Conservation (phyloP, 2,888 invertebrate genomes). For the Melinopterus prodromus region DNA sequence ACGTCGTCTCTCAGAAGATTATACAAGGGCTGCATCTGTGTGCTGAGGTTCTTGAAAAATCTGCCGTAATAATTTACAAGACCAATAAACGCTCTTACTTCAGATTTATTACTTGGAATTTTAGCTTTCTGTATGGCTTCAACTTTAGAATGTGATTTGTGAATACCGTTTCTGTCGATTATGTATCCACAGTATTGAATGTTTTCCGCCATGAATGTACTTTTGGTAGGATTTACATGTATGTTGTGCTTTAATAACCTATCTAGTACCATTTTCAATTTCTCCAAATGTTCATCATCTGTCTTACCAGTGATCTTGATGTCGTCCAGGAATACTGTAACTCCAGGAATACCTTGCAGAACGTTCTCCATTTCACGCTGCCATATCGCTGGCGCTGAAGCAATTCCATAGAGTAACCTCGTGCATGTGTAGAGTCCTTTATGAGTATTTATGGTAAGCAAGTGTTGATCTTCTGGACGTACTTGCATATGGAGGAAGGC, state of each 20-base stretch:
- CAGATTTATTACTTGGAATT: no score
- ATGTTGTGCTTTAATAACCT: constrained; percentile 45
- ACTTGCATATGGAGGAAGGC: constrained; percentile 53
- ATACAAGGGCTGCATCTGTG: no score
- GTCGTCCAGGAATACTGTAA: constrained; percentile 43
- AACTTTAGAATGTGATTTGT: no score
- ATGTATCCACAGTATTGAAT: constrained; percentile 50
- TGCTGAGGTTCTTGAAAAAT: no score
- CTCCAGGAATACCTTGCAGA: constrained; percentile 46
- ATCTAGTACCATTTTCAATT: constrained; percentile 45
- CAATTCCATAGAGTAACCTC: constrained; percentile 50
- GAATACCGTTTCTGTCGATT: no score
- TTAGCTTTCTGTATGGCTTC: no score
- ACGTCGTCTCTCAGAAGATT: no score
- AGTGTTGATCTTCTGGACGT: constrained; percentile 47
- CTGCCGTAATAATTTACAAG: no score
- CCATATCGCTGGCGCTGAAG: constrained; percentile 51
- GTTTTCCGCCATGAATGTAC: constrained; percentile 45
- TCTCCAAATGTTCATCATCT: constrained; percentile 46
- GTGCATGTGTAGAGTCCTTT: constrained; percentile 50
- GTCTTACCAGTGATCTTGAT: constrained; percentile 44
- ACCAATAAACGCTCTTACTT: no score
- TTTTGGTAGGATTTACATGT: constrained; percentile 47
- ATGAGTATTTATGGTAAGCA: constrained; percentile 52
- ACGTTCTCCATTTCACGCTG: constrained; percentile 49